Base-by-base conservation (phyloP, 2,113 vertebrate species). In the Odocoileus virginianus region DNA sequence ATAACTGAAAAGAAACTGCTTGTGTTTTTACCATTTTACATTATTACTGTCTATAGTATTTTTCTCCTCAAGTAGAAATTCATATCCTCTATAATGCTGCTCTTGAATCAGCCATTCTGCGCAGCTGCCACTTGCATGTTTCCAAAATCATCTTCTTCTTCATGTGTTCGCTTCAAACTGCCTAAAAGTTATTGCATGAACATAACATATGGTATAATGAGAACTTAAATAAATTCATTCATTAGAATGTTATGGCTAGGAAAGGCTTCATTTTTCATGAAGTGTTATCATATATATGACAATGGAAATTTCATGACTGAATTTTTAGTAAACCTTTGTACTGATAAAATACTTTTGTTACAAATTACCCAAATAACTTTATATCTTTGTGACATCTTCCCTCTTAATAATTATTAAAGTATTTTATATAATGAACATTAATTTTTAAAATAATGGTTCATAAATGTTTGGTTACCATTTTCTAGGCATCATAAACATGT, bases 61-160 rank as follows among this genome's bases (percentile, higher is more conserved):
- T 98, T 96, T 97, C 97, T 98, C 96, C 97, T 98, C 96, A 16
- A 84, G 89, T 16, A 98, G 97, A 98, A 98, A 96, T 97, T 97
- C 92, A 43, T 89, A 89, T 95, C 36, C 23, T 95, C 21, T 50
- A 1, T 55, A 50, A 60, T 13, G 67, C 43, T 94, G 86, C 61
- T 98, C 93, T 94, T 11, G 36, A 12, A n/a, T 99, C 99, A 99
- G 98, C 99, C 98, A 0, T 99, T 99, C 97, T 99, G 99, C n/a
- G 99, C 99, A 92, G 99, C 99, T 15, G 99, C 99, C 97, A 99
- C 99, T 97, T 99, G 99, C 99, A 99, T 99, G 95, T 98, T 99
- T 98, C 99, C 99, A 64, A 99, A 99, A 33, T 99, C 99, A 21
- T 99, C 99, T 0, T 99, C 99, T 47, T 99, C 99, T 95, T 99